phyloP scores from a whole-genome alignment of 2,113 vertebrate species.

The Dicentrarchus labrax region DNA sequence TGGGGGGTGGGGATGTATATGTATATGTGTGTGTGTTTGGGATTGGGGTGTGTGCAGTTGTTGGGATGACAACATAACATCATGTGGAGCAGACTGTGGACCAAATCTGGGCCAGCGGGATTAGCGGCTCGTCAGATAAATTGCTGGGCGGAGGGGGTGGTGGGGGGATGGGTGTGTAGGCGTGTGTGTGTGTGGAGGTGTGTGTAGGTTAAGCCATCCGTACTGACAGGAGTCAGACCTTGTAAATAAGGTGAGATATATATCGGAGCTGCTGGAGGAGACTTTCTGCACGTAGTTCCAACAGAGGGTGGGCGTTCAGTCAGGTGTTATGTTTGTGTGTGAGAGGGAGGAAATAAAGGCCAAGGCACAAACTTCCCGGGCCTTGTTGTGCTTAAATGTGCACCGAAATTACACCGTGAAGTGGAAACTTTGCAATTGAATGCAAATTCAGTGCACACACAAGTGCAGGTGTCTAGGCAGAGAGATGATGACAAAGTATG shows the following conservation, averaged over 20 bases:
- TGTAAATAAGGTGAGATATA: constrained; percentile 27
- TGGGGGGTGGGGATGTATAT: not conserved
- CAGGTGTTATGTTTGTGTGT: not conserved
- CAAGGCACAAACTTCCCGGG: not conserved
- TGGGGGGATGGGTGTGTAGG: constrained; percentile 24
- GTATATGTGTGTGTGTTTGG: not conserved
- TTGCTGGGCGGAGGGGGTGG: constrained; percentile 49
- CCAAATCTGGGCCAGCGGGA: constrained; percentile 83
- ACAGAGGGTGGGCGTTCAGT: not conserved
- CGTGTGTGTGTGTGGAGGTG: constrained; percentile 35
- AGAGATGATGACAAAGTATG: not conserved
- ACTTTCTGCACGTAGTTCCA: not conserved
- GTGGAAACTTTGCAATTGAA: not conserved
- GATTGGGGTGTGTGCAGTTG: constrained; percentile 26
- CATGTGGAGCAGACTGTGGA: constrained; percentile 73
- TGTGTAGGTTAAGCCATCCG: constrained; percentile 59
- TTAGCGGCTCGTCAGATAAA: constrained; percentile 79
- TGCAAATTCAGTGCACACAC: constrained; percentile 13
- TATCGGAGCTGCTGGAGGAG: not conserved
- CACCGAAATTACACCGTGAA: fast-evolving
- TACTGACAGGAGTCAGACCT: constrained; percentile 57
- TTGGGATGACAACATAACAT: constrained; percentile 62
- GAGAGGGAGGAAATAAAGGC: not conserved
- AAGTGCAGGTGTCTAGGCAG: constrained; percentile 21
- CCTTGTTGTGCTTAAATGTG: not conserved